A percentile compares a stretch with the other conserved stretches of the same genome.
phyloP scores from a whole-genome alignment of 2,888 invertebrate species.

The Synanthedon tipuliformis region DNA sequence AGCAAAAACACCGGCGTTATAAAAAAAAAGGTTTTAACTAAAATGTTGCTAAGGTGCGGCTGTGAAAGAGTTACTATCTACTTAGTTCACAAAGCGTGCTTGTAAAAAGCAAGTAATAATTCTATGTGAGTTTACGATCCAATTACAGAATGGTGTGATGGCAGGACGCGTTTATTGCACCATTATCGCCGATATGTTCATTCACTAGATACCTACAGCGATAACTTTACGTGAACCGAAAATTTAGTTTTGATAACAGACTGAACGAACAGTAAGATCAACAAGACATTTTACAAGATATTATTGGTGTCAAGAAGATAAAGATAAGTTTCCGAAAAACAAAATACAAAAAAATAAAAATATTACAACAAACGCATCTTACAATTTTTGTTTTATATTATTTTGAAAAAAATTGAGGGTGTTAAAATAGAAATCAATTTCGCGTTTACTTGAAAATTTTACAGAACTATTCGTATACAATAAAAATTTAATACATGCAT shows the following conservation, averaged over 20 bases:
- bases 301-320: no score
- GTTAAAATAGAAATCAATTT: no score
- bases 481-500: conserved; percentile 15
- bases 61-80: not conserved
- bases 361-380: no score
- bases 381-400: no score
- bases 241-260: no score
- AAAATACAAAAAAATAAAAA: no score
- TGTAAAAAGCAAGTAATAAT: not conserved
- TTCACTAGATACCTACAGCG: conserved; percentile 12
- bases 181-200: conserved; percentile 21
- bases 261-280: not conserved
- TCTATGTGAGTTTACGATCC: conserved; percentile 23
- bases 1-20: not conserved
- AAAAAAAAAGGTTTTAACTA: not conserved
- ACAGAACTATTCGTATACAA: not conserved
- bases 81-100: not conserved
- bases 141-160: conserved; percentile 43
- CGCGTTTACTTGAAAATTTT: no score
- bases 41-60: not conserved
- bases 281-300: no score
- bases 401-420: no score
- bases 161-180: conserved; percentile 30
- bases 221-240: no score
- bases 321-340: no score